These are phyloP conservation scores for Acomys russatus DNA, from an alignment of 2,797 vertebrate genomes.

Conservation along the genomic window DNA sequence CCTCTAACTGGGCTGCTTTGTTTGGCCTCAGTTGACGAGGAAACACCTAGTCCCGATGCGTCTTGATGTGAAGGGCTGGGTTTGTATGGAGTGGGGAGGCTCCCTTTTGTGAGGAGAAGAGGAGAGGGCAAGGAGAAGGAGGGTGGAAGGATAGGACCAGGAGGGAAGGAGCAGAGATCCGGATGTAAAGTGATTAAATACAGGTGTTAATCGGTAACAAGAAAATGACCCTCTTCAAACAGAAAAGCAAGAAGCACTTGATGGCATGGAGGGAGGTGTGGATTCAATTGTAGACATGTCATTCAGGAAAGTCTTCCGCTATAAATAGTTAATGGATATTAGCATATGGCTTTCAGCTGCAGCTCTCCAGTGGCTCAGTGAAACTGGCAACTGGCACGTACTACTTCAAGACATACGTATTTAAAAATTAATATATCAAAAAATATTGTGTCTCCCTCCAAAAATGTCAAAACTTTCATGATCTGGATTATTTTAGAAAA, in stretches of 20 bases:
- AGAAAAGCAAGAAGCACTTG: not conserved
- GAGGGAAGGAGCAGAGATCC: too few species aligned
- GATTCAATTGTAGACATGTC: not conserved
- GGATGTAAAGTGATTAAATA: too few species aligned
- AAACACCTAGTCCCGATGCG: too few species aligned
- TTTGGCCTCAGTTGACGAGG: too few species aligned
- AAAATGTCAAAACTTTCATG: constrained; percentile 34
- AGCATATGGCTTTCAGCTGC: not conserved
- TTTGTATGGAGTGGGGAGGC: too few species aligned
- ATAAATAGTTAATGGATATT: not conserved
- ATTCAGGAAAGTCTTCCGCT: not conserved
- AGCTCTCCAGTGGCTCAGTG: not conserved
- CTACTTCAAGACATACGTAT: not conserved
- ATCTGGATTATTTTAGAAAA: constrained; percentile 15
- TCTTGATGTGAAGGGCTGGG: too few species aligned
- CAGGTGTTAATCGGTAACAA: not conserved
- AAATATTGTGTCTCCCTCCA: not conserved
- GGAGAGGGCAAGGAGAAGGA: too few species aligned
- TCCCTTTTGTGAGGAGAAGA: too few species aligned
- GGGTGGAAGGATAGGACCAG: too few species aligned
- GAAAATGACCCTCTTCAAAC: not conserved
- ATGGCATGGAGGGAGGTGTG: not conserved
- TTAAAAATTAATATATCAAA: constrained; percentile 1
- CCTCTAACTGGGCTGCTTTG: too few species aligned
- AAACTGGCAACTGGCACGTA: not conserved